Base-by-base conservation (phyloP, 2,797 vertebrate genomes). In the Bryconaethiops microstoma region DNA sequence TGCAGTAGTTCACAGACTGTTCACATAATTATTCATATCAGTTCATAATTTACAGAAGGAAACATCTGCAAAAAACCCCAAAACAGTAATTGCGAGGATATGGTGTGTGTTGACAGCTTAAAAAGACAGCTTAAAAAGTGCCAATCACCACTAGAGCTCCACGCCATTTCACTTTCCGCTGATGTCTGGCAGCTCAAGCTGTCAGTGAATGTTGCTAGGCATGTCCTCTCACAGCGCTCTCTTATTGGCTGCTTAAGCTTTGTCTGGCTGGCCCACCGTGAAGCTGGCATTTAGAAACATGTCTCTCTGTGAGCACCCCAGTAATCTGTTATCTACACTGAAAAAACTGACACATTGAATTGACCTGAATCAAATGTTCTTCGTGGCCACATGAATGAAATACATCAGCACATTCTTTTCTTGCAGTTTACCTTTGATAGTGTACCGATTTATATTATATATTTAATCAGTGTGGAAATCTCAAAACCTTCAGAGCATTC, bases 181-280 rank as follows among this genome's bases (percentile, higher is more conserved):
- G 40, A 19, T 29, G 39, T 80, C 82, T 85, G n/a, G 68, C 45
- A 74, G 73, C 57, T 63, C 64, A 74, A 35, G 29, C 79, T 70
- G 40, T 60, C 29, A 62, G 74, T 67, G 4, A 17, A 63, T 78
- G 88, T 92, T 91, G 87, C 89, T 86, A 87, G 87, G 89, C 72
- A 71, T 70, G 42, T 13, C 65, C 23, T 12, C 69, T 68, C 42
- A 40, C 74, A 73, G 84, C 86, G 80, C 65, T 0, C 81, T 86
- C 13, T 81, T 82, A 92, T 90, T 92, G 92, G 92, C 83, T 86
- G 90, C 80, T 88, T 77, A 76, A 52, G 60, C 48, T 21, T 45
- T 68, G 77, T 48, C 71, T 81, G 78, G 89, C 85, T 45, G 79
- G 72, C 63, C 75, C 72, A 74, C 78, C 72, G 78, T 87, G 74